Evolutionary conservation across 2,797 vertebrate species (phyloP).

Genomic region (Hippocampus kuda): DNA sequence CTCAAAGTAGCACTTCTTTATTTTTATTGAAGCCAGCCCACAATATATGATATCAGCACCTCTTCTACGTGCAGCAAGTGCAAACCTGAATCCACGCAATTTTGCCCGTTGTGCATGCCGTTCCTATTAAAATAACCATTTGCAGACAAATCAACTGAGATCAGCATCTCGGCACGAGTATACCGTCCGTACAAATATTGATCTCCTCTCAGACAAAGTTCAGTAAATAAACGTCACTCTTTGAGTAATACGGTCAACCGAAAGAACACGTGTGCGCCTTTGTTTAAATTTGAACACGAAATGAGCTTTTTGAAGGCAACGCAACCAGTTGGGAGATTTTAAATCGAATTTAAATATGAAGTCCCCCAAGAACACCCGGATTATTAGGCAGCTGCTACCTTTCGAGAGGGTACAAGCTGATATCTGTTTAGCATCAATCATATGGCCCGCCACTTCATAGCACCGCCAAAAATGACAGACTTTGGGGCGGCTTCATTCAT

Average conservation of each 20-base stretch:
- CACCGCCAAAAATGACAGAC: constrained; percentile 22
- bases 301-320: background rate
- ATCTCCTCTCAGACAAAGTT: background rate
- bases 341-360: background rate
- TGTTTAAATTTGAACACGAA: background rate
- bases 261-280: no score
- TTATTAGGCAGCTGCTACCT: constrained; percentile 14
- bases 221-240: background rate
- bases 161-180: background rate
- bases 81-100: background rate
- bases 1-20: background rate
- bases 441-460: constrained; percentile 16
- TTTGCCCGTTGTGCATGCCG: background rate
- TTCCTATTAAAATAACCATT: background rate
- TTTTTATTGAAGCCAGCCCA: background rate
- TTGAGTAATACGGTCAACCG: no score
- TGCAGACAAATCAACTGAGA: background rate
- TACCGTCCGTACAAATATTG: background rate
- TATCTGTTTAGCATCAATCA: constrained; percentile 28
- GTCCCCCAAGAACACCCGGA: constrained; percentile 4
- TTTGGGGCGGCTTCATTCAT: constrained; percentile 24
- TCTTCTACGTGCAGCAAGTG: background rate
- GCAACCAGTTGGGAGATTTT: background rate
- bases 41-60: background rate
- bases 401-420: constrained; percentile 19